Evolutionary conservation across 1,140 invertebrate species (phyloP), one percentile per base, ranked within the genome.

Genomic region (Pararge aegeria): DNA sequence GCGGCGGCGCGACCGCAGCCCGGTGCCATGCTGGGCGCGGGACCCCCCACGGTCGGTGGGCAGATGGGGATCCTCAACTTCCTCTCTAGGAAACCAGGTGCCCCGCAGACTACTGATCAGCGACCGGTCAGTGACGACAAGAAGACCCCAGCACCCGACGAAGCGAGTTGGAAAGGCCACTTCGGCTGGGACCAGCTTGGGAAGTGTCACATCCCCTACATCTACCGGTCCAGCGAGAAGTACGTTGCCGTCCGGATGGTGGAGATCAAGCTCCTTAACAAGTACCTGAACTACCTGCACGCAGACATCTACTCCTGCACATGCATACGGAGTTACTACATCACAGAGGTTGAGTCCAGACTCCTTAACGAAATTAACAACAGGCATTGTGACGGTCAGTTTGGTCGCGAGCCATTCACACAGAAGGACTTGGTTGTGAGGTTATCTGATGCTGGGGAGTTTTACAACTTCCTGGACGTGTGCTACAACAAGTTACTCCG

Each of bases 361-460:
- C 91, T 98, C 12, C 92, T 98, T 19, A 98, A 97, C 80, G 97
- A 98, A 86, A 98, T 99, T 61, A 99, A 98, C 90, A 90, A 93
- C 24, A 95, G 95, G 83, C 98, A 99, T 78, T 98, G 97, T 91
- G 97, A 98, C 70, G 94, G 92, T 64, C 94, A 97, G 69, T 99
- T 96, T 88, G 97, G 97, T 0, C 93, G 94, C 40, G 96, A 97
- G 62, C 92, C 93, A n/a, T 99, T 98, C 81, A 96, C 95, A 0
- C 92, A 93, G 37, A 96, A 97, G 78, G 97, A 99, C 90, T 90
- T 98, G 21, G 96, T 98, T 10, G 97, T 98, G 15, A 91, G 95
- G 15, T 82, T 98, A 10, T 92, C 92, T 18, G 97, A 99, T 87
- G 96, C 97, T 50, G 93, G 94, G 61, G 95, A 97, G 78, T 98